phyloP scores from a whole-genome alignment of 2,888 invertebrate species.

The Entomobrya proxima region DNA sequence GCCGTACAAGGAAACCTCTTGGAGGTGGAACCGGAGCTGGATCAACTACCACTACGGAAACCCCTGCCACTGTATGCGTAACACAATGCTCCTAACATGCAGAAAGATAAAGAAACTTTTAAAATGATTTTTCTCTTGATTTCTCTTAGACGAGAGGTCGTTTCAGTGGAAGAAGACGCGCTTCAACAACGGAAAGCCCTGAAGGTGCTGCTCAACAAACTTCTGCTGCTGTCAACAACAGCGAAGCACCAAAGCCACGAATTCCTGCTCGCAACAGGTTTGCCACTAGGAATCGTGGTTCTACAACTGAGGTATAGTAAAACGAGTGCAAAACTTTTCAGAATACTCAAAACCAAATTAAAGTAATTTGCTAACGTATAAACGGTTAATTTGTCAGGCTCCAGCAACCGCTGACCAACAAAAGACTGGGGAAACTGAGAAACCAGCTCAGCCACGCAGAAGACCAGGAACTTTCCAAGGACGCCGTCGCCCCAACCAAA shows the following conservation, averaged over 20 bases:
- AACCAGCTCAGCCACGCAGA: conserved; percentile 34
- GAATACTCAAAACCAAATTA: not conserved
- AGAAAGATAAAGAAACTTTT: not conserved
- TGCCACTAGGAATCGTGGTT: conserved; percentile 58
- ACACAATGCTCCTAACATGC: not conserved
- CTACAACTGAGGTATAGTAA: conserved; percentile 56
- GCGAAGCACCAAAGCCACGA: conserved; percentile 45
- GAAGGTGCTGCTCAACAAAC: conserved; percentile 35
- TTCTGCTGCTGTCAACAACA: conserved; percentile 4
- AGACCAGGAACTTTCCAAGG: conserved; percentile 56
- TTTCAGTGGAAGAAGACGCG: conserved; percentile 56
- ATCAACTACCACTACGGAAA: conserved; percentile 54
- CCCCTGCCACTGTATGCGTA: conserved; percentile 42
- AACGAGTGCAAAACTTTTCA: not conserved
- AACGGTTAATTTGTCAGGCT: too few relatives aligned
- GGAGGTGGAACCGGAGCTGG: conserved; percentile 21
- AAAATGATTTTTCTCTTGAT: not conserved
- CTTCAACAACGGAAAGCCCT: conserved; percentile 49
- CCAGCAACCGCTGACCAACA: conserved; percentile 28
- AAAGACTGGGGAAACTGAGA: conserved; percentile 23
- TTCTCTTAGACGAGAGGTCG: conserved; percentile 40
- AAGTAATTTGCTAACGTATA: not conserved
- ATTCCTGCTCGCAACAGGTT: conserved; percentile 62
- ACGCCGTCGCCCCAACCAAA: conserved; percentile 56
- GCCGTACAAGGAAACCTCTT: conserved; percentile 61